Evolutionary conservation across 2,113 vertebrate species (phyloP), one percentile per base, ranked within the genome.

Genomic region (Meriones unguiculatus): DNA sequence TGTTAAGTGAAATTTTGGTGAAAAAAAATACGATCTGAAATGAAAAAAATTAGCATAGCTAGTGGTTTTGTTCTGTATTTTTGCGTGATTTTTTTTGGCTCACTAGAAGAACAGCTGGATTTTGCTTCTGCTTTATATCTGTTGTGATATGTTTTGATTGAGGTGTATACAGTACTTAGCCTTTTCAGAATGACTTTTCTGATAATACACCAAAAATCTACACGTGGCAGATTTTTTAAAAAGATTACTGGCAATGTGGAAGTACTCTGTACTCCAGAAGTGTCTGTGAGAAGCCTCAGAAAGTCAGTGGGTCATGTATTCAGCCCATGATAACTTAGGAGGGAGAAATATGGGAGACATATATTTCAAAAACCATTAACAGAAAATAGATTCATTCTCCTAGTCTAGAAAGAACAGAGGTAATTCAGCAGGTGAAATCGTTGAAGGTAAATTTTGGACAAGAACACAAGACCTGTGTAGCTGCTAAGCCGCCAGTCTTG

Each of bases 101-200:
- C 88, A 46, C 7, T 76, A 62, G 52, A 91, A 95, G 90, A 90
- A n/a, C 32, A 69, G 28, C 24, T 95, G 78, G 80, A 77, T 95
- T 96, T 96, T 95, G 46, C n/a, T 90, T 91, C 91, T 94, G 18
- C 22, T 95, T 92, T 96, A 52, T 25, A 9, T 93, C 24, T 65
- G 59, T 95, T 97, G 32, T 59, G 18, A 59, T 86, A 10, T 57
- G 17, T 64, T 93, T 92, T 92, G 75, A 67, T 84, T 82, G 77
- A 95, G 9, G 2, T 89, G 35, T 54, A 28, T 96, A 7, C 85
- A 52, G 18, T 95, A 69, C 73, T 85, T 87, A n/a, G 32, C 2
- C 38, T 93, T 96, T 93, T 77, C 25, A 80, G 87, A 82, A 17
- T 92, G 28, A 41, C 2, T 92, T 93, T 28, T 92, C 93, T 95